These are phyloP conservation scores for Schizotus pectinicornis DNA, from an alignment of 2,888 invertebrate genomes.

Conservation along the genomic window DNA sequence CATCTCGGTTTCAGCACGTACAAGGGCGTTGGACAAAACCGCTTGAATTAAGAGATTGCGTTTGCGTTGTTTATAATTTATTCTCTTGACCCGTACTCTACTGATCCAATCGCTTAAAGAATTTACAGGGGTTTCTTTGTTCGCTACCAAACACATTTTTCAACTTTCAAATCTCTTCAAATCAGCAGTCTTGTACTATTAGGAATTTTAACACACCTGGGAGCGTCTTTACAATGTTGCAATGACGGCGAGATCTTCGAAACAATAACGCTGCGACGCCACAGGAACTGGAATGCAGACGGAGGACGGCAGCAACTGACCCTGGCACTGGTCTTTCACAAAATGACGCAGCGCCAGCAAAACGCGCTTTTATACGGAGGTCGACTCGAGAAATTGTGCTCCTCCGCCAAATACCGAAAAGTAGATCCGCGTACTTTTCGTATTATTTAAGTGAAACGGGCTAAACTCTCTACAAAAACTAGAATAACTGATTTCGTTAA, in stretches of 20 bases:
- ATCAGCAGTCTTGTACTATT: conserved; percentile 32
- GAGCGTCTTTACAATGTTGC: conserved; percentile 8
- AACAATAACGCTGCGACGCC: conserved; percentile 4
- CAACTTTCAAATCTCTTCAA: conserved; percentile 40
- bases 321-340: conserved; percentile 25
- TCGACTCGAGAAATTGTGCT: conserved; percentile 34
- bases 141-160: conserved; percentile 42
- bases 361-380: conserved; percentile 43
- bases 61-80: conserved; percentile 63
- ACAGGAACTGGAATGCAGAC: conserved; percentile 1
- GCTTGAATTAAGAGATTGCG: conserved; percentile 70
- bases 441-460: background rate
- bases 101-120: conserved; percentile 67
- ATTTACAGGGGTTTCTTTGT: conserved; percentile 28
- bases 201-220: conserved; percentile 46
- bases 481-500: background rate
- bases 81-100: conserved; percentile 68
- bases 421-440: conserved; percentile 36
- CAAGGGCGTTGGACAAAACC: conserved; percentile 66
- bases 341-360: conserved; percentile 33
- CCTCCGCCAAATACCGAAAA: conserved; percentile 45
- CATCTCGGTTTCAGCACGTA: conserved; percentile 67
- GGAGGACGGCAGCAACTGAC: conserved; percentile 10
- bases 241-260: conserved; percentile 10
- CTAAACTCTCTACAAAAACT: no score